phyloP scores from a whole-genome alignment of 2,888 invertebrate genomes.

The Trachelus stipa region DNA sequence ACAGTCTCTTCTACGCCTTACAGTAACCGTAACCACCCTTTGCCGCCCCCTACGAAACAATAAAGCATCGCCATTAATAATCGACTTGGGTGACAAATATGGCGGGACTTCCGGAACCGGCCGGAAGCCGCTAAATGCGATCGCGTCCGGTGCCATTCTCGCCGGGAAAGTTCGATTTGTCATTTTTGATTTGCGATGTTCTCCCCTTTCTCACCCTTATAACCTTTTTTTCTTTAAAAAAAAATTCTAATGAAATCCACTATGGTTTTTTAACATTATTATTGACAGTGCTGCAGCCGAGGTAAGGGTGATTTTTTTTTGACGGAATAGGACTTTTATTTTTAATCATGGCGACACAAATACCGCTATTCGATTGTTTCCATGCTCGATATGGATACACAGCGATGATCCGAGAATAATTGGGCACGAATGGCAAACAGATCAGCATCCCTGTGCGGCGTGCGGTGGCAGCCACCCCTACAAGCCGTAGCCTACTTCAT shows the following conservation, averaged over 20 bases:
- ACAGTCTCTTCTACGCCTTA: not conserved
- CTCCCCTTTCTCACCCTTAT: not conserved
- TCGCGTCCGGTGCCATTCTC: conserved; percentile 14
- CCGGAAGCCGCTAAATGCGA: conserved; percentile 54
- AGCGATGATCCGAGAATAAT: conserved; percentile 66
- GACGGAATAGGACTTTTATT: not conserved
- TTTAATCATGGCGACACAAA: not conserved
- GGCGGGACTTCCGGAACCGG: conserved; percentile 54
- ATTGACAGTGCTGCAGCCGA: not conserved
- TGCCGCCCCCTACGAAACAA: conserved; percentile 38
- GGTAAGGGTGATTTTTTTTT: not conserved
- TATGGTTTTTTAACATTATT: not conserved
- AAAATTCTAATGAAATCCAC: not conserved
- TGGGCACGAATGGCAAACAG: conserved; percentile 64
- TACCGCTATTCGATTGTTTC: conserved; percentile 46
- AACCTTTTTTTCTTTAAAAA: not conserved
- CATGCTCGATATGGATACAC: conserved; percentile 54
- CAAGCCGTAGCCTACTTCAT: conserved; percentile 51
- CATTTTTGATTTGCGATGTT: conserved; percentile 30
- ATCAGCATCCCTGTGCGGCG: conserved; percentile 42
- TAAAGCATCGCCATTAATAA: conserved; percentile 48
- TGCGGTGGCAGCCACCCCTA: conserved; percentile 16
- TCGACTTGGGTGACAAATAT: conserved; percentile 56
- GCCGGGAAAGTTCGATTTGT: conserved; percentile 26
- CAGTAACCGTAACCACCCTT: not conserved